Conservation (phyloP, 2,888 invertebrate genomes). For the Lithophane socia region DNA sequence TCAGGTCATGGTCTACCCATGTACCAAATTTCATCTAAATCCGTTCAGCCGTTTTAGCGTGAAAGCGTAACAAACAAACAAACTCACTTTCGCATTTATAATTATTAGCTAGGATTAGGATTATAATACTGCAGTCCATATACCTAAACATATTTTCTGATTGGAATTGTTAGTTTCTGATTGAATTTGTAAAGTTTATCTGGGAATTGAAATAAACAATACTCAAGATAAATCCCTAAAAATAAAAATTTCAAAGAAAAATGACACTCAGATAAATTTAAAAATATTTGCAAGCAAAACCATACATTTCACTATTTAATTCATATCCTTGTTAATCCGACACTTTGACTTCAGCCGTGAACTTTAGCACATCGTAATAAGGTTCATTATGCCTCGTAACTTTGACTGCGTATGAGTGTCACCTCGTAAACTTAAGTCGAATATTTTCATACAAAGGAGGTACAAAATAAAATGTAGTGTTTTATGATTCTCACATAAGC, state of each 20-base stretch:
- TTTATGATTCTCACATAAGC: conserved; percentile 61
- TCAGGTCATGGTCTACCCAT: too few relatives aligned
- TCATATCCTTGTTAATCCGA: conserved; percentile 48
- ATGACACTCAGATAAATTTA: conserved; percentile 11
- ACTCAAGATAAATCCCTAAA: background rate
- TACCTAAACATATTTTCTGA: background rate
- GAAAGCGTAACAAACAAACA: too few relatives aligned
- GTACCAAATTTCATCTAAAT: too few relatives aligned
- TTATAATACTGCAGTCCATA: background rate
- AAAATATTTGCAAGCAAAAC: conserved; percentile 40
- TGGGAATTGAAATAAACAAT: background rate
- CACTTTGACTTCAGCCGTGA: conserved; percentile 28
- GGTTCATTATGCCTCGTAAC: conserved; percentile 46
- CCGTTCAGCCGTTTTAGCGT: too few relatives aligned
- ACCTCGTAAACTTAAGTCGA: conserved; percentile 56
- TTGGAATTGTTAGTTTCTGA: background rate
- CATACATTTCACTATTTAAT: conserved; percentile 38
- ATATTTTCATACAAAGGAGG: conserved; percentile 60
- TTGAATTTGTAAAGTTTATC: background rate
- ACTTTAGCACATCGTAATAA: conserved; percentile 51
- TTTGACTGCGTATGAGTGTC: conserved; percentile 40
- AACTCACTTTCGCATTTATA: too few relatives aligned
- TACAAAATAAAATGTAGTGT: conserved; percentile 54
- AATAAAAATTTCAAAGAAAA: background rate
- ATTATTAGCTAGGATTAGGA: too few relatives aligned